These are phyloP conservation scores for Drosophila dunni DNA, from an alignment of 1,140 invertebrate species.

Conservation along the genomic window DNA sequence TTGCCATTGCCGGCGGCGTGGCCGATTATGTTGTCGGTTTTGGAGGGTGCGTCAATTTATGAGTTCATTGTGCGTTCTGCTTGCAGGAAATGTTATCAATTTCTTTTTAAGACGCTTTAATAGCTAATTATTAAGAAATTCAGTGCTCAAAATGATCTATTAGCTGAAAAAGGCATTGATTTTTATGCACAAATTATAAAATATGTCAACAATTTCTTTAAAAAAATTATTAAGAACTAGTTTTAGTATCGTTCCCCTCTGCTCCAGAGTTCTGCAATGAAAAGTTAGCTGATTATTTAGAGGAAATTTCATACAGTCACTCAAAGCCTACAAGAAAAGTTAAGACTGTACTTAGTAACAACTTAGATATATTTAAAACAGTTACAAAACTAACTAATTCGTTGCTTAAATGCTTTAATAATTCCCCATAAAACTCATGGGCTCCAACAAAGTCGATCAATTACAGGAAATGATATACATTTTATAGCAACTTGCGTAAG, in stretches of 20 bases:
- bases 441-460: conserved; percentile 4
- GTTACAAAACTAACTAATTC: too few species aligned
- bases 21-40: conserved; percentile 80
- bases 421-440: not conserved
- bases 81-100: conserved; percentile 67
- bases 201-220: too few species aligned
- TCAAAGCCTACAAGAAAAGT: too few species aligned
- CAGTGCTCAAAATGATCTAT: conserved; percentile 18
- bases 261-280: too few species aligned
- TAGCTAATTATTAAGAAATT: conserved; percentile 38
- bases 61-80: conserved; percentile 75
- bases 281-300: too few species aligned
- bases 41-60: conserved; percentile 81
- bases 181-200: not conserved
- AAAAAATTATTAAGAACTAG: too few species aligned
- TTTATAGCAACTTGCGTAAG: not conserved
- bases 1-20: conserved; percentile 70
- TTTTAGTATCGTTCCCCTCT: too few species aligned
- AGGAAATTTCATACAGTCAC: too few species aligned
- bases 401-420: not conserved
- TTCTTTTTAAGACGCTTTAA: conserved; percentile 43
- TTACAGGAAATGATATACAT: not conserved
- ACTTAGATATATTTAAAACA: too few species aligned
- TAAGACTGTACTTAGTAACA: too few species aligned
- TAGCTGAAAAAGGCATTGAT: conserved; percentile 22